Percentiles rank a stretch among this genome's conserved stretches.
phyloP scores from a whole-genome alignment of 1,140 invertebrate species.

The Pseudomyrmex sp. region DNA sequence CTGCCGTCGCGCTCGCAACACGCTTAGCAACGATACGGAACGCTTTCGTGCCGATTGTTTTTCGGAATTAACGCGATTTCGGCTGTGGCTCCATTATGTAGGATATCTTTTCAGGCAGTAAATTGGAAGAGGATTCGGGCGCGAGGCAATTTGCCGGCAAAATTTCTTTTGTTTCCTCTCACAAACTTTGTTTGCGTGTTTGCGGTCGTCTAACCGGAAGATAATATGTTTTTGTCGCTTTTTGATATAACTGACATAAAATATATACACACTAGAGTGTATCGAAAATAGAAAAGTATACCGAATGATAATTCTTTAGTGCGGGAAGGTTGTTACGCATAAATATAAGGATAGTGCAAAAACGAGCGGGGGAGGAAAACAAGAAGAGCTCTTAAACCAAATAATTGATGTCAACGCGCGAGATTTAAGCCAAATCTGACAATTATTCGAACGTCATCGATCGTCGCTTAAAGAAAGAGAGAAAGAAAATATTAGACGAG shows the following conservation, averaged over 20 bases:
- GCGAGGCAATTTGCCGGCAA: constrained; percentile 33
- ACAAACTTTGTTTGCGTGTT: constrained; percentile 36
- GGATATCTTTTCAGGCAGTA: constrained; percentile 42
- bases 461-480: background rate
- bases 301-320: no score
- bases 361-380: background rate
- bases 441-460: constrained; percentile 31
- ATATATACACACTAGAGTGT: background rate
- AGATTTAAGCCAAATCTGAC: constrained; percentile 50
- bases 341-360: no score
- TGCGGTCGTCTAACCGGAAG: background rate
- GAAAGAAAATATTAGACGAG: background rate
- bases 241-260: background rate
- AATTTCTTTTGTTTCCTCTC: constrained; percentile 25
- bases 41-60: constrained; percentile 57
- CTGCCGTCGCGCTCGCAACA: constrained; percentile 31
- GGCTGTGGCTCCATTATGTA: constrained; percentile 48
- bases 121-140: constrained; percentile 37
- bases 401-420: constrained; percentile 49
- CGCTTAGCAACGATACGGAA: constrained; percentile 15
- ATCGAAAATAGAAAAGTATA: no score
- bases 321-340: no score
- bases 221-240: constrained; percentile 15
- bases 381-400: constrained; percentile 24
- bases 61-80: constrained; percentile 53